These are phyloP conservation scores for Hartigia nigra DNA, from an alignment of 2,888 invertebrate genomes.

Conservation along the genomic window DNA sequence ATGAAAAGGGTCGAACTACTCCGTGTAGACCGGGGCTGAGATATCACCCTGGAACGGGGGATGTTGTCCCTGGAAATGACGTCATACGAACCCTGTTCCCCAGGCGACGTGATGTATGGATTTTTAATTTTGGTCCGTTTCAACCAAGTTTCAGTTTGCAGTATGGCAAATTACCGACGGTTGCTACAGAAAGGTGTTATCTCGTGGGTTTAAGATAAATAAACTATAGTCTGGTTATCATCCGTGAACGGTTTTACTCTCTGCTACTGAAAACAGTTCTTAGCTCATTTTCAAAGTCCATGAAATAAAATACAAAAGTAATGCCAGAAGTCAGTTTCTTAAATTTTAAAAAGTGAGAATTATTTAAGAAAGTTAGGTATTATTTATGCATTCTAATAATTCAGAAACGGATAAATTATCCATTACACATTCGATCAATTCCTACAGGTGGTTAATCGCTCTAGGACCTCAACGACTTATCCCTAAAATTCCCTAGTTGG, in stretches of 20 bases:
- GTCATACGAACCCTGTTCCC: neutral
- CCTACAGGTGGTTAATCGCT: neutral
- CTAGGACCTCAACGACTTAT: neutral
- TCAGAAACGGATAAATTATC: neutral
- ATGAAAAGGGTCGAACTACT: slow-evolving; percentile 8
- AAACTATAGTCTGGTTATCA: neutral
- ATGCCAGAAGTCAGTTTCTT: neutral
- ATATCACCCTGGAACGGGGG: neutral
- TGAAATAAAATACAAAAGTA: neutral
- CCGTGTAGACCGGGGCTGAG: neutral
- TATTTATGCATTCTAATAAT: neutral
- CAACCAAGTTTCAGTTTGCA: neutral
- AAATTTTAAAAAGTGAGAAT: neutral
- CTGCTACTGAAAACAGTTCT: neutral
- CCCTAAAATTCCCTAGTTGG: neutral
- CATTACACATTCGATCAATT: neutral
- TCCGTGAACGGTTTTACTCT: neutral
- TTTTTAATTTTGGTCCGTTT: slow-evolving; percentile 1
- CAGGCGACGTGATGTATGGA: neutral
- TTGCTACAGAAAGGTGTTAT: neutral
- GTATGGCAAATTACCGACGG: neutral
- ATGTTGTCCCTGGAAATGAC: slow-evolving; percentile 7
- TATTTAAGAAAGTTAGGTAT: neutral
- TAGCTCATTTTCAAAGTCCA: neutral
- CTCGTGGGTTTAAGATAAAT: neutral